Evolutionary conservation across 2,797 vertebrate genomes (phyloP).

Genomic region (Acropternis orthonyx): DNA sequence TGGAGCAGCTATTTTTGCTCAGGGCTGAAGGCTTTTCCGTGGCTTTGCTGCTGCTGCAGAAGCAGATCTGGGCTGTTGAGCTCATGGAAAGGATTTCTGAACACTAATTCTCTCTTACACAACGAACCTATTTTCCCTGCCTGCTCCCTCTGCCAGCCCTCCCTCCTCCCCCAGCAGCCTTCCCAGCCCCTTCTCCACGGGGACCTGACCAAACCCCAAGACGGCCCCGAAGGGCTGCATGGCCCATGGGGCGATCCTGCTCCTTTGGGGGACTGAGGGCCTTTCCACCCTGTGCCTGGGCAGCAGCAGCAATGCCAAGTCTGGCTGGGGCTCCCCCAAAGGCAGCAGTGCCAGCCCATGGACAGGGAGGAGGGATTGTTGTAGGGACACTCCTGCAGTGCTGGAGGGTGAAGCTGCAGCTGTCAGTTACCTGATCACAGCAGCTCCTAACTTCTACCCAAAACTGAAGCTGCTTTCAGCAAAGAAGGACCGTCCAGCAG

Average conservation of each 20-base stretch:
- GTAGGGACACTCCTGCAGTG: not conserved
- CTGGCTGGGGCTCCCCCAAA: not conserved
- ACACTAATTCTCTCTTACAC: constrained; percentile 27
- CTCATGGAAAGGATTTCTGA: constrained; percentile 16
- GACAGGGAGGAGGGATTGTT: not conserved
- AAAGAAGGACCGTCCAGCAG: rapidly evolving
- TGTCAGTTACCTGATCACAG: rapidly evolving
- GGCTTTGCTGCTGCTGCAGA: constrained; percentile 12
- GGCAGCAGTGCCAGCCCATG: not conserved
- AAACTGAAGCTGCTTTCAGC: not conserved
- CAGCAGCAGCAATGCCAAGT: not conserved
- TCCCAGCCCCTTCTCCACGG: rapidly evolving
- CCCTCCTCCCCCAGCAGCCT: not conserved
- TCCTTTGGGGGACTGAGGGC: rapidly evolving
- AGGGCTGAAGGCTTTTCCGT: not conserved
- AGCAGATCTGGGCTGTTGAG: constrained; percentile 21
- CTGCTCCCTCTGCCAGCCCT: not conserved
- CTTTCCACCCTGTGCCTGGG: not conserved
- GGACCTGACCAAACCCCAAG: not conserved
- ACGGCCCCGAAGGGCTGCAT: not conserved
- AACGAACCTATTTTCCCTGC: not conserved
- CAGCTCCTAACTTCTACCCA: not conserved
- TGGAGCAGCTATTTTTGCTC: not conserved
- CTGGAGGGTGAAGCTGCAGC: not conserved
- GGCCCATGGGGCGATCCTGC: not conserved